Conservation (phyloP, 2,113 vertebrate species). For the Aptenodytes forsteri region DNA sequence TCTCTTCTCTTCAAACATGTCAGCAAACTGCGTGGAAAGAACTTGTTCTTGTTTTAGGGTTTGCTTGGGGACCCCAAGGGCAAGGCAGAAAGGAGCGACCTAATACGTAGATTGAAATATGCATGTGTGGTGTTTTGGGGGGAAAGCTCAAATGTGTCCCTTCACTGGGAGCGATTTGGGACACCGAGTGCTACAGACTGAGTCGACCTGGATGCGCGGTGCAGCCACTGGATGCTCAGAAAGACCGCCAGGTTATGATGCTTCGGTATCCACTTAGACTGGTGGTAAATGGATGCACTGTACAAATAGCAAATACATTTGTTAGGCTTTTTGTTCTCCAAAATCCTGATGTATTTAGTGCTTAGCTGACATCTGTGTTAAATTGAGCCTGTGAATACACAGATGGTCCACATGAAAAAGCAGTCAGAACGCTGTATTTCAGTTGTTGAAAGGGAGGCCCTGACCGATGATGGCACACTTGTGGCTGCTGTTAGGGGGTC, state of each 20-base stretch:
- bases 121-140: rapidly evolving
- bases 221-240: not conserved
- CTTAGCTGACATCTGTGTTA: not conserved
- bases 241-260: not conserved
- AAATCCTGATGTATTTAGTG: not conserved
- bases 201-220: not conserved
- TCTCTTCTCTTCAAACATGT: not conserved
- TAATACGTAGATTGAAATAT: rapidly evolving
- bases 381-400: not conserved
- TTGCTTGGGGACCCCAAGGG: not conserved
- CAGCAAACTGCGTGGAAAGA: not conserved
- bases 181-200: rapidly evolving
- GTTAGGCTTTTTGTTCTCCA: not conserved
- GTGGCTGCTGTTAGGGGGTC: not conserved
- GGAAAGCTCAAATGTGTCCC: not conserved
- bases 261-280: not conserved
- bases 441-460: not conserved
- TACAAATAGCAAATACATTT: not conserved
- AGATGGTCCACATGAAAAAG: not conserved
- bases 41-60: not conserved
- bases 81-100: not conserved
- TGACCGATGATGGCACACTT: not conserved
- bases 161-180: not conserved
- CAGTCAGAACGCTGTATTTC: not conserved
- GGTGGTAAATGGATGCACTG: not conserved